Conservation (phyloP, 1,140 invertebrate species). For the Teleopsis dalmanni region DNA sequence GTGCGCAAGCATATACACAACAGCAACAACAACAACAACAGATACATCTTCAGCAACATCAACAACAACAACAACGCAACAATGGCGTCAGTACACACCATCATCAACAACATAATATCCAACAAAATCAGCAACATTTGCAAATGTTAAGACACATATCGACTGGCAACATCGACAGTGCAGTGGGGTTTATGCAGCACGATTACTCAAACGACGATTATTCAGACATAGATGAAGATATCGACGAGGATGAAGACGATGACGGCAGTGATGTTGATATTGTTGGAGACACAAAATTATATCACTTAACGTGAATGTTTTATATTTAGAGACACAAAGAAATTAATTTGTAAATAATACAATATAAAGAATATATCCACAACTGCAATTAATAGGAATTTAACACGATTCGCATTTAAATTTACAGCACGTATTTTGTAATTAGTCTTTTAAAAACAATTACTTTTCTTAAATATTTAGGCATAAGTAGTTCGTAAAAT, state of each 20-base stretch:
- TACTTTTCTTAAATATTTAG: too few species aligned
- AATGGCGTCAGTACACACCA: slow-evolving; percentile 7
- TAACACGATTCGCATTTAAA: too few species aligned
- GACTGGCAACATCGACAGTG: slow-evolving; percentile 11
- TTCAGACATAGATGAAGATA: slow-evolving; percentile 27
- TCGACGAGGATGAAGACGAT: slow-evolving; percentile 37
- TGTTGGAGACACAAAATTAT: slow-evolving; percentile 40
- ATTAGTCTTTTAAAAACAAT: too few species aligned
- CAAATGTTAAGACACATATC: slow-evolving; percentile 24
- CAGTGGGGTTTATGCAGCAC: slow-evolving; percentile 26
- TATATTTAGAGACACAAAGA: too few species aligned
- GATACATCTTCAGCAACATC: slow-evolving; percentile 18
- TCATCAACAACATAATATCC: background rate
- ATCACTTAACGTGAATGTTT: slow-evolving; percentile 31
- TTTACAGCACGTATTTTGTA: too few species aligned
- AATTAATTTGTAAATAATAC: too few species aligned
- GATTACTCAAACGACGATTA: slow-evolving; percentile 32
- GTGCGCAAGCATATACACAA: slow-evolving; percentile 2
- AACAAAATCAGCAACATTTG: slow-evolving; percentile 26
- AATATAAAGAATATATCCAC: too few species aligned
- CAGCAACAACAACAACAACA: slow-evolving; percentile 16
- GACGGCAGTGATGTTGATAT: slow-evolving; percentile 43
- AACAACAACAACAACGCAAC: slow-evolving; percentile 2
- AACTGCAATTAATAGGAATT: too few species aligned
- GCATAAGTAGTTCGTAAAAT: too few species aligned